Conservation (phyloP, 2,113 vertebrate genomes). For the Hemicordylus capensis region DNA sequence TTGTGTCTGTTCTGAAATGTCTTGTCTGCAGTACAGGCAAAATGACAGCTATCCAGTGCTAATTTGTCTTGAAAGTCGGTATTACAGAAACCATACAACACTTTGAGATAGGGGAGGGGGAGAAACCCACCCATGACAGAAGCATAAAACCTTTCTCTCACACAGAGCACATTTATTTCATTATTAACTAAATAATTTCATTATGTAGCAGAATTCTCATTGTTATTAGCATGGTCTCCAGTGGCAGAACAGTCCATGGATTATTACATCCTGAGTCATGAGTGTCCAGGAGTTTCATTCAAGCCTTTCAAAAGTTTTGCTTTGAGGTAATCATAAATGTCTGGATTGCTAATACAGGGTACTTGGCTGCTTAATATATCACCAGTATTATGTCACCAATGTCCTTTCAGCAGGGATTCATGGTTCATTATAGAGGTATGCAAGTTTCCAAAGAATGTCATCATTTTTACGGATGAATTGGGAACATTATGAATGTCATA, state of each 20-base stretch:
- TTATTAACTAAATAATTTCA: too few species aligned
- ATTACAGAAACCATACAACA: conserved; percentile 11
- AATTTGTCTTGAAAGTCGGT: not conserved
- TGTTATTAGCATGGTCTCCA: not conserved
- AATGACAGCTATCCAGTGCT: not conserved
- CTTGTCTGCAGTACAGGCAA: not conserved
- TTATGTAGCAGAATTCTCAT: not conserved
- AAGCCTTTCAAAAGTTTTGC: not conserved
- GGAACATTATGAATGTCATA: not conserved
- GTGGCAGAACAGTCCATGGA: not conserved
- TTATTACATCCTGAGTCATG: not conserved
- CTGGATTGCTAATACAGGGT: not conserved
- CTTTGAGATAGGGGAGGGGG: not conserved
- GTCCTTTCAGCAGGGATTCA: conserved; percentile 22
- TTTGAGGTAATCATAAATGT: conserved; percentile 25
- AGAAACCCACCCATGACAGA: not conserved
- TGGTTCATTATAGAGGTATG: conserved; percentile 3
- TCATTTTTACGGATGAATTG: conserved; percentile 18
- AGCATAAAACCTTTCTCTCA: not conserved
- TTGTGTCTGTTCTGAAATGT: not conserved
- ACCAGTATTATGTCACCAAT: not conserved
- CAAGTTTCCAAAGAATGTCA: conserved; percentile 5
- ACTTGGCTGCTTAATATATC: not conserved
- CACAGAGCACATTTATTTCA: too few species aligned
- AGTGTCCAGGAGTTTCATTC: not conserved